These are phyloP conservation scores for Lottia gigantea DNA, from an alignment of 2,888 invertebrate species.

Conservation along the genomic window DNA sequence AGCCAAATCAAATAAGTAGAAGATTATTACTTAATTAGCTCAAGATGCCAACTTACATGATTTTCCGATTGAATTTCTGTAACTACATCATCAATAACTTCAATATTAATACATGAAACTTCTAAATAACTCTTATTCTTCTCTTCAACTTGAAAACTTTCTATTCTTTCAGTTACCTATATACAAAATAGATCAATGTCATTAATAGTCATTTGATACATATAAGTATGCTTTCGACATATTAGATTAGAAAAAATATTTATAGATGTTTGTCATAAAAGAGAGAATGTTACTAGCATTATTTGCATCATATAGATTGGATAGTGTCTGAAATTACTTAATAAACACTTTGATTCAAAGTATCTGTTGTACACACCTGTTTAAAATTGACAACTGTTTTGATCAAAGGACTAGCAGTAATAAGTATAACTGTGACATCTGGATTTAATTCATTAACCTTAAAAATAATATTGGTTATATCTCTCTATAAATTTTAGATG, in stretches of 20 bases:
- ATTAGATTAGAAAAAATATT: too few relatives aligned
- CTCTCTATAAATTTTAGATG: too few relatives aligned
- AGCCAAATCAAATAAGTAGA: too few relatives aligned
- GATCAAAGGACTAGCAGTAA: conserved; percentile 87
- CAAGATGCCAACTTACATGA: conserved; percentile 54
- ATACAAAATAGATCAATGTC: conserved; percentile 24
- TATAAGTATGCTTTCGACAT: background rate
- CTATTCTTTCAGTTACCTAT: conserved; percentile 82
- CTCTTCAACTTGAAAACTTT: conserved; percentile 88
- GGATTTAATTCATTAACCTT: conserved; percentile 77
- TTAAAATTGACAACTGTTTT: conserved; percentile 89
- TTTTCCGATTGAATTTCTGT: conserved; percentile 59
- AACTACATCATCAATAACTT: conserved; percentile 72
- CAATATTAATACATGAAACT: conserved; percentile 73
- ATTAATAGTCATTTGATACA: conserved; percentile 12
- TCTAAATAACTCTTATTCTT: conserved; percentile 70
- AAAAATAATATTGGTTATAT: conserved; percentile 22
- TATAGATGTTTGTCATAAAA: too few relatives aligned
- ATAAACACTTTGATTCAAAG: too few relatives aligned
- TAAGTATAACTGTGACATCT: conserved; percentile 77
- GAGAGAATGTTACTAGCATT: too few relatives aligned
- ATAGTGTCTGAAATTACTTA: too few relatives aligned
- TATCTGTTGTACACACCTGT: conserved; percentile 66
- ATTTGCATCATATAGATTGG: too few relatives aligned
- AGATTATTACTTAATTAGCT: too few relatives aligned